Conservation (phyloP, 2,797 vertebrate genomes). For the Phrynocephalus vlangalii region DNA sequence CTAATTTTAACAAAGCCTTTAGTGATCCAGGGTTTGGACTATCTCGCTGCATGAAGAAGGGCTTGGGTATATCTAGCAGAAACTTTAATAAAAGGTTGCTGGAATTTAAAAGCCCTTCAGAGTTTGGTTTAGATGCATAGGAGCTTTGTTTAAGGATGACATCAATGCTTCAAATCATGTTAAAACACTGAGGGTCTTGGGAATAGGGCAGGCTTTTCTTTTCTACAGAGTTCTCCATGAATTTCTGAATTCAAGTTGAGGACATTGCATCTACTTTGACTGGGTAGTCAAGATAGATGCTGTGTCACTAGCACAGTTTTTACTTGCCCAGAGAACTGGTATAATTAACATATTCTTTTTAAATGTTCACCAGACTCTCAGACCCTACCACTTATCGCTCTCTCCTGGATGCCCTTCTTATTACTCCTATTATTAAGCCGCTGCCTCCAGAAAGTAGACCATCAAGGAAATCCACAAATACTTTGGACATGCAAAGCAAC, state of each 20-base stretch:
- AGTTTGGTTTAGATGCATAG: not conserved
- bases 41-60: not conserved
- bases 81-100: not conserved
- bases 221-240: not conserved
- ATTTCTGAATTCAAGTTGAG: not conserved
- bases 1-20: not conserved
- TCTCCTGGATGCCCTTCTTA: conserved; percentile 83
- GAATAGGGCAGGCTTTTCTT: no score
- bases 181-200: not conserved
- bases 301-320: not conserved
- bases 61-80: not conserved
- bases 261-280: no score
- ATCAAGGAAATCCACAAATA: conserved; percentile 70
- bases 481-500: conserved; percentile 71
- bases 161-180: not conserved
- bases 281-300: not conserved
- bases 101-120: not conserved
- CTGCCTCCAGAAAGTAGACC: conserved; percentile 65
- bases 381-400: conserved; percentile 68
- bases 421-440: conserved; percentile 76
- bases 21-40: not conserved
- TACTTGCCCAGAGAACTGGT: not conserved
- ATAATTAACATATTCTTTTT: conserved; percentile 56
- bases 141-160: not conserved
- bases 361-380: conserved; percentile 70